Evolutionary conservation across 2,888 invertebrate species (phyloP).

Genomic region (Stratiomys singularior): DNA sequence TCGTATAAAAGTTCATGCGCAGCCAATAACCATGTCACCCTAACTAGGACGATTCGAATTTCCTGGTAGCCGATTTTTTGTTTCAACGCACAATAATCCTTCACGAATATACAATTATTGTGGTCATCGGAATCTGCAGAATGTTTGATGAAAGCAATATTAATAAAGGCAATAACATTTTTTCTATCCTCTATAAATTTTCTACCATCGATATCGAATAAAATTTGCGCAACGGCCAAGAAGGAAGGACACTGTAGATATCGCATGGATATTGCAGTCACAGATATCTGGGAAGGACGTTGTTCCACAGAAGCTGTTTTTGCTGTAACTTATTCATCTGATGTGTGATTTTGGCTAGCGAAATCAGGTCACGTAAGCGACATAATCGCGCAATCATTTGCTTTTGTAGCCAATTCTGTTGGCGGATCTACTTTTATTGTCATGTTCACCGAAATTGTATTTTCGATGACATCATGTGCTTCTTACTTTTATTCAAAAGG

Average conservation of each 20-base stretch:
- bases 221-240: no score
- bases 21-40: no score
- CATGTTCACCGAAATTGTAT: conserved; percentile 25
- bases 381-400: conserved; percentile 52
- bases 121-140: conserved; percentile 24
- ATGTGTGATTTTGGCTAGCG: conserved; percentile 22
- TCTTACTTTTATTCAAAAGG: neutral
- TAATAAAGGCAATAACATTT: conserved; percentile 41
- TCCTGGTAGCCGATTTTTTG: no score
- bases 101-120: conserved; percentile 34
- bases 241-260: no score
- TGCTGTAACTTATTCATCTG: neutral
- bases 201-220: neutral
- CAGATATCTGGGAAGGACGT: no score
- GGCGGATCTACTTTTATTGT: conserved; percentile 41
- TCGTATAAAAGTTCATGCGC: no score
- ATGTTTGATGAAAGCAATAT: conserved; percentile 29
- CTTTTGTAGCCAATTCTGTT: conserved; percentile 44
- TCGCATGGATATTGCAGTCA: no score
- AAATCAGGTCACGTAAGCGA: conserved; percentile 50
- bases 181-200: neutral
- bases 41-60: no score
- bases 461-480: neutral
- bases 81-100: neutral
- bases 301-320: no score